Conservation (phyloP, 2,113 vertebrate genomes). For the Ceratotherium simum region DNA sequence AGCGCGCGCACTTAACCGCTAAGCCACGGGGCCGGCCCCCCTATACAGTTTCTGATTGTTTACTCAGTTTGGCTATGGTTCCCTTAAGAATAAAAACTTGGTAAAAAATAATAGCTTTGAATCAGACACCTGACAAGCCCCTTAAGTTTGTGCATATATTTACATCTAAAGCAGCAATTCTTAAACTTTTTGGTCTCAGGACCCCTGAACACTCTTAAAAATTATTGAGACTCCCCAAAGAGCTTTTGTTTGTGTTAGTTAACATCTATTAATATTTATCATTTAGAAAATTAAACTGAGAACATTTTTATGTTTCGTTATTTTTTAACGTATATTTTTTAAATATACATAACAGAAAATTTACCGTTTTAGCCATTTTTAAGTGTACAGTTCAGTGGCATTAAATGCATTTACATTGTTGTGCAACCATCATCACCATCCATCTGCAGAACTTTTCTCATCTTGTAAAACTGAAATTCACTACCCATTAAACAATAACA, state of each 20-base stretch:
- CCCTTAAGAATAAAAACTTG: slow-evolving; percentile 24
- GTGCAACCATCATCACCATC: not conserved
- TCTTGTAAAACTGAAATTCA: not conserved
- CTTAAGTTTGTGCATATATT: not conserved
- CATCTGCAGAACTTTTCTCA: not conserved
- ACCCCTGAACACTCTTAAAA: not conserved
- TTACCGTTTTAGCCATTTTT: not conserved
- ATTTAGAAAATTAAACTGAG: not conserved
- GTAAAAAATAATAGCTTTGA: not conserved
- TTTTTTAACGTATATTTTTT: not conserved
- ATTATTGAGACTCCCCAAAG: not conserved
- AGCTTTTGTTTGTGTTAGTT: not conserved
- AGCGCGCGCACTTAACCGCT: too few species aligned
- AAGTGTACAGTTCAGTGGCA: not conserved
- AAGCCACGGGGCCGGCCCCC: too few species aligned
- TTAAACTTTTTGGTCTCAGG: not conserved
- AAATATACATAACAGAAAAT: not conserved
- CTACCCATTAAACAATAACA: not conserved
- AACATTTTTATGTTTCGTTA: not conserved
- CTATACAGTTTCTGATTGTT: not conserved
- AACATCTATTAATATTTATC: not conserved
- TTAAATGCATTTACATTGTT: not conserved
- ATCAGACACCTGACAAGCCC: not conserved
- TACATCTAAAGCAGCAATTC: not conserved
- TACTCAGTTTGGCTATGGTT: slow-evolving; percentile 14